These are phyloP conservation scores for Monopis laevigella DNA, from an alignment of 2,888 invertebrate species.

Conservation along the genomic window DNA sequence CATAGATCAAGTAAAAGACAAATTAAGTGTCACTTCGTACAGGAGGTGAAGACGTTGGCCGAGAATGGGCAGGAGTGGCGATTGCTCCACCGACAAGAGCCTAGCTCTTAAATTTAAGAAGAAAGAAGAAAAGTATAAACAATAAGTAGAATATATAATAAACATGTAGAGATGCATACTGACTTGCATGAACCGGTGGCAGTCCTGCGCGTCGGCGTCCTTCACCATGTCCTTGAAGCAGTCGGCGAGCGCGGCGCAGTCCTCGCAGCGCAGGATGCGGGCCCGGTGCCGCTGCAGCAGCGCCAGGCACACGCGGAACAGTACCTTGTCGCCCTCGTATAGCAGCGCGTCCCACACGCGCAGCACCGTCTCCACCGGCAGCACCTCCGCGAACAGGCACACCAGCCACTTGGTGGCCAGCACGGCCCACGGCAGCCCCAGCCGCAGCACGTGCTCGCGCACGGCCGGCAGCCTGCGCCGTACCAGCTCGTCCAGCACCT, in stretches of 20 bases:
- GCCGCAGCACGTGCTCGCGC: slow-evolving; percentile 79
- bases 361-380: slow-evolving; percentile 93
- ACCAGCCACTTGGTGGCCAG: slow-evolving; percentile 96
- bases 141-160: not conserved
- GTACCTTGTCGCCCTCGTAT: slow-evolving; percentile 92
- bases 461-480: slow-evolving; percentile 84
- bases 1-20: no score
- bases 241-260: slow-evolving; percentile 82
- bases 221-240: slow-evolving; percentile 85
- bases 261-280: slow-evolving; percentile 78
- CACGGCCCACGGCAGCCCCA: slow-evolving; percentile 90
- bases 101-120: no score
- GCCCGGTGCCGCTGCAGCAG: slow-evolving; percentile 79
- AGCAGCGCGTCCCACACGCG: slow-evolving; percentile 97
- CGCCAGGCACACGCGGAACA: slow-evolving; percentile 89
- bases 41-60: no score
- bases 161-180: slow-evolving; percentile 20
- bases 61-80: no score
- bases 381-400: slow-evolving; percentile 91
- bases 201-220: slow-evolving; percentile 81
- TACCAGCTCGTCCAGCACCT: slow-evolving; percentile 87
- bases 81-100: no score
- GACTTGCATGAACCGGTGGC: slow-evolving; percentile 91
- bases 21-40: no score
- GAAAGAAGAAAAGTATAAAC: no score